These are phyloP conservation scores for Anabacerthia variegaticeps DNA, from an alignment of 2,797 vertebrate genomes.

Conservation along the genomic window DNA sequence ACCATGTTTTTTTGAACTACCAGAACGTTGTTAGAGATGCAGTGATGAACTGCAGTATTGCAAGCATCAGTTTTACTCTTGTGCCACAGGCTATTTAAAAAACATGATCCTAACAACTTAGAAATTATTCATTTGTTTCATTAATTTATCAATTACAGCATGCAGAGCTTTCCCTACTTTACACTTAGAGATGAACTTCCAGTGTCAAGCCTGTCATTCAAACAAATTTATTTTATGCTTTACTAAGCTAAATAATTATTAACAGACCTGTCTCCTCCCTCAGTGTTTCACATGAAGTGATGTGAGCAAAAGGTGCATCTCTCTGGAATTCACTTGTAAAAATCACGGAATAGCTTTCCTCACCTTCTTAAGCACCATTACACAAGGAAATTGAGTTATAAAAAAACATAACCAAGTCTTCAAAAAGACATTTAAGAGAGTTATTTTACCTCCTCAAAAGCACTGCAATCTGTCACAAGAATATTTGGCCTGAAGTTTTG, in stretches of 20 bases:
- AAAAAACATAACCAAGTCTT: not conserved
- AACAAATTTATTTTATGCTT: not conserved
- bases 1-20: not conserved
- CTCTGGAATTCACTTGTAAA: not conserved
- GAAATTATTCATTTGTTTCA: not conserved
- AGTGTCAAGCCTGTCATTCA: not conserved
- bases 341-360: not conserved
- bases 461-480: conserved; percentile 82
- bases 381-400: not conserved
- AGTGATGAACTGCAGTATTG: not conserved
- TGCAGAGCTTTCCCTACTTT: not conserved
- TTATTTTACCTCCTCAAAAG: conserved; percentile 87
- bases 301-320: not conserved
- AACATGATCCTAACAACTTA: not conserved
- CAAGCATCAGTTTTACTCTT: not conserved
- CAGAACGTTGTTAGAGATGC: not conserved
- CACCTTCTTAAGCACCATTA: not conserved
- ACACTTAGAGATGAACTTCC: not conserved
- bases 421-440: not conserved
- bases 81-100: not conserved
- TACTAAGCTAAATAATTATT: not conserved
- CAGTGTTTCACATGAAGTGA: not conserved
- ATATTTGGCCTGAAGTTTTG: conserved; percentile 90
- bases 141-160: not conserved
- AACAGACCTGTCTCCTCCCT: not conserved